Evolutionary conservation across 1,140 invertebrate genomes (phyloP), one percentile per base, ranked within the genome.

Genomic region (Brachionus paranguensis): DNA sequence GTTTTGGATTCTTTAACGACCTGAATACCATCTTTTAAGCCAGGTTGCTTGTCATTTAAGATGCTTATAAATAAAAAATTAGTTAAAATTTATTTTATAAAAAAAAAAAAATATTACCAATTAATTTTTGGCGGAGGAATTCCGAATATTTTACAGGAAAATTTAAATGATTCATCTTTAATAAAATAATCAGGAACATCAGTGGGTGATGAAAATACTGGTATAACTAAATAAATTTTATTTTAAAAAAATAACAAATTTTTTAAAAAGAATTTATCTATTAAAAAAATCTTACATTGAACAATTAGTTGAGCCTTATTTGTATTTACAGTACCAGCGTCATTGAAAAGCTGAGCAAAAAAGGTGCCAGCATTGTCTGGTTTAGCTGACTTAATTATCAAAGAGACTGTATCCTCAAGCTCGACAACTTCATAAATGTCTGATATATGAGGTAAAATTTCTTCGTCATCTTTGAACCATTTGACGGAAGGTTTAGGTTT

Each of bases 81-180:
- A 47, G 20, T 0, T 12, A 29, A 33, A 27, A 43, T 2, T 20
- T 64, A 45, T 17, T 4, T 14, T 29, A 41, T 41, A 64, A 43
- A 43, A 27, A 45, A 27, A 6, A 17, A 29, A 50, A 12, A 24
- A 27, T 65, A 37, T 64, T 37, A 96, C 95, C 95, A 97, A 85
- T 91, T 91, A 72, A 97, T 94, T 85, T 91, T 92, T 84, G 95
- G 95, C 86, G 93, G 92, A 27, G 95, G 95, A 90, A 96, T 94
- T 84, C 95, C 95, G 87, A 95, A 93, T 86, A 97, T 94, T 86
- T 94, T 92, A 90, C 95, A 96, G 91, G 96, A 95, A 91, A 97
- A 43, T n/a, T 3, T 43, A 17, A 68, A 14, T 3, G 7, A n/a
- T 10, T 68, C 5, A 33, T 83, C 60, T 20, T 47, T 83, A 5